A percentile compares a stretch with the other conserved stretches of the same genome.
Evolutionary conservation across 2,797 vertebrate genomes (phyloP).

Genomic region (Siniperca obscura): DNA sequence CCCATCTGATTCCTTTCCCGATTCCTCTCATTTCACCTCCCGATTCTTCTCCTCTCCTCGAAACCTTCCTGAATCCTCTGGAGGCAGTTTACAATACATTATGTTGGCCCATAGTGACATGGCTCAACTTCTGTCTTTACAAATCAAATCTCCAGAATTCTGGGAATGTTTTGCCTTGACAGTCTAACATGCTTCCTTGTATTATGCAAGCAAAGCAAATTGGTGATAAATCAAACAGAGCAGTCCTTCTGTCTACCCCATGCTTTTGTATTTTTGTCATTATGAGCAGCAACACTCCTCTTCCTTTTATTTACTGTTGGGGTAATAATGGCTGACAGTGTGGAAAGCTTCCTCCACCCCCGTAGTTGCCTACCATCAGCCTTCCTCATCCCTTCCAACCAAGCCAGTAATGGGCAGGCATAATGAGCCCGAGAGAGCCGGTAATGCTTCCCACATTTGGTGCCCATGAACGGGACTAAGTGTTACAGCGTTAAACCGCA

Average conservation of each 20-base stretch:
- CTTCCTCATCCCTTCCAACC: slow-evolving; percentile 56
- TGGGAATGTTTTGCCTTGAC: slow-evolving; percentile 1
- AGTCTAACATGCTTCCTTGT: slow-evolving; percentile 11
- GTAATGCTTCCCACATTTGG: slow-evolving; percentile 79
- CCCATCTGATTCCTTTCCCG: neutral
- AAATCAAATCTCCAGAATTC: slow-evolving; percentile 5
- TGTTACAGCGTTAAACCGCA: slow-evolving; percentile 75
- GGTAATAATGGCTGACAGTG: slow-evolving; percentile 67
- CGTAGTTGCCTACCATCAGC: slow-evolving; percentile 29
- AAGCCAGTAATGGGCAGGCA: slow-evolving; percentile 60
- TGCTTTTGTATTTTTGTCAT: slow-evolving; percentile 40
- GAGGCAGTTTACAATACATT: neutral
- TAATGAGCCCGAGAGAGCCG: slow-evolving; percentile 47
- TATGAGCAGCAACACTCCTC: slow-evolving; percentile 14
- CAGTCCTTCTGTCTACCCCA: slow-evolving; percentile 2
- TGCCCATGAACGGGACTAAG: slow-evolving; percentile 68
- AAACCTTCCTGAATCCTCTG: neutral
- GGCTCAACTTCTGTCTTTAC: slow-evolving; percentile 8
- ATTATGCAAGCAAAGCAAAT: slow-evolving; percentile 26
- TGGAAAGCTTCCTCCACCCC: slow-evolving; percentile 64
- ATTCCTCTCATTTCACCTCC: neutral
- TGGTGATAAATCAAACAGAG: slow-evolving; percentile 28
- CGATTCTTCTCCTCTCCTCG: neutral
- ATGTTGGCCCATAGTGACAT: slow-evolving; percentile 23
- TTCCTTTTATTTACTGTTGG: slow-evolving; percentile 37